phyloP scores from a whole-genome alignment of 2,797 vertebrate species.

The Pangasius sanitwongsei region DNA sequence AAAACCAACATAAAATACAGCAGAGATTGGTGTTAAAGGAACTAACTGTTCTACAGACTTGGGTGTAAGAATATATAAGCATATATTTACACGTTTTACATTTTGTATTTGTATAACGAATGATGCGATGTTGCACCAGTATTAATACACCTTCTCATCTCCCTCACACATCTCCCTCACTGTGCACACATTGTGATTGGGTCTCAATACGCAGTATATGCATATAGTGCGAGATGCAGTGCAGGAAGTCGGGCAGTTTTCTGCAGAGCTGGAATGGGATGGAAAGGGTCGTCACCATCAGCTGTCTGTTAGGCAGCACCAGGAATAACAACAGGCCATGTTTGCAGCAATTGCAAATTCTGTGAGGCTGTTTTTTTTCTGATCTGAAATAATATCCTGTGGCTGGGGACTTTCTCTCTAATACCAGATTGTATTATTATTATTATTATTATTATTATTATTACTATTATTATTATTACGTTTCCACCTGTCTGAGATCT shows the following conservation, averaged over 20 bases:
- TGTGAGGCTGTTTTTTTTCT: neutral
- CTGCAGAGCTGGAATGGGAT: neutral
- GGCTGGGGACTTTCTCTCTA: neutral
- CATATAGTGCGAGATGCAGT: neutral
- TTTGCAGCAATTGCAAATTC: neutral
- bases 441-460: neutral
- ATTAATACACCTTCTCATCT: neutral
- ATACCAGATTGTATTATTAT: neutral
- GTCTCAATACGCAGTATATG: neutral
- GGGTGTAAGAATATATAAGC: neutral
- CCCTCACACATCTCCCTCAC: neutral
- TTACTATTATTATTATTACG: neutral
- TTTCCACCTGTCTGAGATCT: neutral
- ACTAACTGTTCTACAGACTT: neutral
- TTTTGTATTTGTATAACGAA: neutral
- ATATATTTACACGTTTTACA: neutral
- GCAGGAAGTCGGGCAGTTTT: neutral
- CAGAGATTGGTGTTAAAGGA: neutral
- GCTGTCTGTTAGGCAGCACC: neutral
- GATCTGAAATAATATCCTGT: neutral
- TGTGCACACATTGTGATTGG: neutral
- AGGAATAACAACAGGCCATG: neutral
- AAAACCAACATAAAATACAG: neutral
- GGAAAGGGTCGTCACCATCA: neutral
- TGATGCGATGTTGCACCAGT: neutral